Conservation (phyloP, 1,140 invertebrate genomes). For the Acyrthosiphon pisum region DNA sequence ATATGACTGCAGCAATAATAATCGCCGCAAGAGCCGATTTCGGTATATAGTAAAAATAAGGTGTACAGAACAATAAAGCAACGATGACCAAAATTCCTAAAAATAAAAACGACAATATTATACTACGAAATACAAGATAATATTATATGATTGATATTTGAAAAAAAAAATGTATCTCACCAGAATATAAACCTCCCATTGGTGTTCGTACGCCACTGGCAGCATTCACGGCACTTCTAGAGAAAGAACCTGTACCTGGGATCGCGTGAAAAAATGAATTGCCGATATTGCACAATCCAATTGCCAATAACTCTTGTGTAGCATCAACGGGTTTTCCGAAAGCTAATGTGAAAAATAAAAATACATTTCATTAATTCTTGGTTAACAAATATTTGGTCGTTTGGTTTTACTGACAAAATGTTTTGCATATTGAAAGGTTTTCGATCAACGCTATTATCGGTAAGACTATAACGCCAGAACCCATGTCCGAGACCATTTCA, state of each 20-base stretch:
- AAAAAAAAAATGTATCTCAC: not conserved
- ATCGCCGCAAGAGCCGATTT: constrained; percentile 80
- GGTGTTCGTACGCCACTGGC: constrained; percentile 87
- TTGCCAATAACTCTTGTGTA: constrained; percentile 83
- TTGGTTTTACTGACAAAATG: constrained; percentile 66
- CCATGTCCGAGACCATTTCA: constrained; percentile 76
- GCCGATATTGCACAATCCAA: constrained; percentile 82
- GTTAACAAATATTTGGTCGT: not conserved
- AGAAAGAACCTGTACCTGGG: constrained; percentile 84
- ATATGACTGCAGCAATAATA: constrained; percentile 82
- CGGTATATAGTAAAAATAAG: constrained; percentile 83
- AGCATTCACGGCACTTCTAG: constrained; percentile 88
- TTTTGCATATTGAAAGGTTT: constrained; percentile 84
- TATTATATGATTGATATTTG: not conserved
- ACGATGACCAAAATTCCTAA: constrained; percentile 73
- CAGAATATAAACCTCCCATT: constrained; percentile 84
- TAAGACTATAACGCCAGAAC: constrained; percentile 78
- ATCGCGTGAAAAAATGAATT: constrained; percentile 88
- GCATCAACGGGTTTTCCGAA: constrained; percentile 81
- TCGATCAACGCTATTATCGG: constrained; percentile 84
- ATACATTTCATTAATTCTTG: not conserved
- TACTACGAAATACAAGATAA: not conserved
- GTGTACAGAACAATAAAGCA: constrained; percentile 80
- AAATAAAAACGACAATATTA: not conserved
- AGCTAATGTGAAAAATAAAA: constrained; percentile 60